These are phyloP conservation scores for Diogma glabrata DNA, from an alignment of 2,888 invertebrate genomes.

Conservation along the genomic window DNA sequence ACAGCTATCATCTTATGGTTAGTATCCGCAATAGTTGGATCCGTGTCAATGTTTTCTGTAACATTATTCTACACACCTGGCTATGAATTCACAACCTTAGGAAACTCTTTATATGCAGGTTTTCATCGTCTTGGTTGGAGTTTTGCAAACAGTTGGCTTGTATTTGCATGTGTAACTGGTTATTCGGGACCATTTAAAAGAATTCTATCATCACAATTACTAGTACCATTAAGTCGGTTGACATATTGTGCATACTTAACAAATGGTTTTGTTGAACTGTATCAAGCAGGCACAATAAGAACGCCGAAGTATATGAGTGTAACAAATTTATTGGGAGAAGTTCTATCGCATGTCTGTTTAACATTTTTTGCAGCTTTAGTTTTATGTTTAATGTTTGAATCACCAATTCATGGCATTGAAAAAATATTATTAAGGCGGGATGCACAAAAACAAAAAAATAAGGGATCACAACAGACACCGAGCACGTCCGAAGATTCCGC, in stretches of 20 bases:
- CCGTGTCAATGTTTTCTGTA: slow-evolving; percentile 48
- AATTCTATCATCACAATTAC: slow-evolving; percentile 30
- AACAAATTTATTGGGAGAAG: slow-evolving; percentile 44
- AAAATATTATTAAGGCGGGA: slow-evolving; percentile 48
- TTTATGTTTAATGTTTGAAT: slow-evolving; percentile 55
- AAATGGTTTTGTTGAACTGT: slow-evolving; percentile 57
- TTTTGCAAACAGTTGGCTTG: slow-evolving; percentile 53
- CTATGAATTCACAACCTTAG: slow-evolving; percentile 44
- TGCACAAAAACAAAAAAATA: slow-evolving; percentile 13
- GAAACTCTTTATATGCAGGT: slow-evolving; percentile 52
- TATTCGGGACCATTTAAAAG: slow-evolving; percentile 43
- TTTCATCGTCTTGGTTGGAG: slow-evolving; percentile 58
- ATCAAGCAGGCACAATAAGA: slow-evolving; percentile 47
- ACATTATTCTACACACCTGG: slow-evolving; percentile 51
- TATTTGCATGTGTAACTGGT: slow-evolving; percentile 52
- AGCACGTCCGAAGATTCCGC: slow-evolving; percentile 18
- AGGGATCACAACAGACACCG: slow-evolving; percentile 6
- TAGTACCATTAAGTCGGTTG: slow-evolving; percentile 53
- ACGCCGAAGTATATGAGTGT: slow-evolving; percentile 48
- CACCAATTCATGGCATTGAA: slow-evolving; percentile 58
- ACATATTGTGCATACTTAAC: slow-evolving; percentile 63
- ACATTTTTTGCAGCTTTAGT: slow-evolving; percentile 51
- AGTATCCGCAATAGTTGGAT: slow-evolving; percentile 34
- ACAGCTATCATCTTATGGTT: slow-evolving; percentile 25
- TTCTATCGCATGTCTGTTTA: slow-evolving; percentile 45